Conservation (phyloP, 2,888 invertebrate species). For the Microchrysa polita region DNA sequence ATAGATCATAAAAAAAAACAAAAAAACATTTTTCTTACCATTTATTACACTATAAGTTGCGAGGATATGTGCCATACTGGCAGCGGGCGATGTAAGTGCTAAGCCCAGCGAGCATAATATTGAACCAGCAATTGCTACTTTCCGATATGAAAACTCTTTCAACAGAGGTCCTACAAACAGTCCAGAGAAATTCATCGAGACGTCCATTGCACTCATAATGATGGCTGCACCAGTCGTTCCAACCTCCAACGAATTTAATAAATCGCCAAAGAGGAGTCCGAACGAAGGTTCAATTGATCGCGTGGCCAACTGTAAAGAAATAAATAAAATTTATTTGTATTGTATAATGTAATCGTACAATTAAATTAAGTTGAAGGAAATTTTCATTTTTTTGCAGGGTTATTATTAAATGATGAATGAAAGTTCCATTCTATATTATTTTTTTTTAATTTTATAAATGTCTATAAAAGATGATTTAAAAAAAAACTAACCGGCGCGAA, state of each 20-base stretch:
- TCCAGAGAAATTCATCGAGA: constrained; percentile 81
- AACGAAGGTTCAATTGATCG: constrained; percentile 84
- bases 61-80: constrained; percentile 76
- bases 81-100: constrained; percentile 74
- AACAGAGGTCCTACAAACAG: constrained; percentile 80
- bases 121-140: constrained; percentile 75
- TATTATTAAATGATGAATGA: no score
- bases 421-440: no score
- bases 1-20: no score
- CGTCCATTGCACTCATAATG: constrained; percentile 79
- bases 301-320: constrained; percentile 75
- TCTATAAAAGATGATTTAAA: no score
- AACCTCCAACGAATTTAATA: constrained; percentile 74
- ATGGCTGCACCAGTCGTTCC: constrained; percentile 79
- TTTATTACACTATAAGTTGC: constrained; percentile 79
- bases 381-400: no score
- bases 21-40: constrained; percentile 65
- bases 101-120: constrained; percentile 74
- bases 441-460: no score
- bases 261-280: constrained; percentile 80
- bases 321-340: no score
- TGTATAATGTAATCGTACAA: no score
- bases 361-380: no score
- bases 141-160: constrained; percentile 78
- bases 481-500: no score